Evolutionary conservation across 1,140 invertebrate genomes (phyloP).

Genomic region (Drosophila truncata): DNA sequence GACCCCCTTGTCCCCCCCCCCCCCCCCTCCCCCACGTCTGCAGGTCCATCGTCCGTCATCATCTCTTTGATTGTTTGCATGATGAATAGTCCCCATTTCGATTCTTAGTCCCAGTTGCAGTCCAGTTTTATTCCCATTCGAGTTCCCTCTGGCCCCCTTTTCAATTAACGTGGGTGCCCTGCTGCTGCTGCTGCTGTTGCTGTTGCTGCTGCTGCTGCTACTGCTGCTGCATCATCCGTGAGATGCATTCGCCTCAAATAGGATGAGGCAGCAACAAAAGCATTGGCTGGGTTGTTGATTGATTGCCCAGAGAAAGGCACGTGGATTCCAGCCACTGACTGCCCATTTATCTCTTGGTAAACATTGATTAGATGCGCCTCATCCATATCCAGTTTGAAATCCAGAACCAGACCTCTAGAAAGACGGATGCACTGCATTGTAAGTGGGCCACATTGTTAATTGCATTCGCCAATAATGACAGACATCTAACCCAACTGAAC

Average conservation of each 20-base stretch:
- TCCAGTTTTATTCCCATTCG: slow-evolving; percentile 24
- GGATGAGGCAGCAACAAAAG: slow-evolving; percentile 22
- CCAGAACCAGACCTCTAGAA: slow-evolving; percentile 8
- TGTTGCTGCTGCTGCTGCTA: background rate
- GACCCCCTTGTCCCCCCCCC: no score
- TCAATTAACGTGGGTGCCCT: slow-evolving; percentile 53
- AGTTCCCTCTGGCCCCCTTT: slow-evolving; percentile 16
- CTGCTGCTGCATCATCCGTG: slow-evolving; percentile 24
- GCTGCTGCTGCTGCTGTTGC: no score
- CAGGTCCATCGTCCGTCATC: no score
- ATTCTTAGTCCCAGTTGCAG: background rate
- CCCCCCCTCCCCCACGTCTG: background rate
- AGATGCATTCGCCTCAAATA: slow-evolving; percentile 26
- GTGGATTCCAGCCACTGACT: slow-evolving; percentile 41
- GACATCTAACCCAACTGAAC: slow-evolving; percentile 19
- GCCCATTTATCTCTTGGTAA: slow-evolving; percentile 62
- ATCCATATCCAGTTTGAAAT: slow-evolving; percentile 3
- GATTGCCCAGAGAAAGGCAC: slow-evolving; percentile 49
- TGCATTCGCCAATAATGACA: slow-evolving; percentile 32
- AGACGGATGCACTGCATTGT: slow-evolving; percentile 19
- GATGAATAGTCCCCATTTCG: slow-evolving; percentile 29
- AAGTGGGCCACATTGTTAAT: slow-evolving; percentile 49
- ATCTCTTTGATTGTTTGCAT: slow-evolving; percentile 67
- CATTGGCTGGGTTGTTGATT: slow-evolving; percentile 35
- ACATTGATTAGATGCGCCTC: slow-evolving; percentile 62